Evolutionary conservation across 1,140 invertebrate species (phyloP).

Genomic region (Leptonema lineaticorne): DNA sequence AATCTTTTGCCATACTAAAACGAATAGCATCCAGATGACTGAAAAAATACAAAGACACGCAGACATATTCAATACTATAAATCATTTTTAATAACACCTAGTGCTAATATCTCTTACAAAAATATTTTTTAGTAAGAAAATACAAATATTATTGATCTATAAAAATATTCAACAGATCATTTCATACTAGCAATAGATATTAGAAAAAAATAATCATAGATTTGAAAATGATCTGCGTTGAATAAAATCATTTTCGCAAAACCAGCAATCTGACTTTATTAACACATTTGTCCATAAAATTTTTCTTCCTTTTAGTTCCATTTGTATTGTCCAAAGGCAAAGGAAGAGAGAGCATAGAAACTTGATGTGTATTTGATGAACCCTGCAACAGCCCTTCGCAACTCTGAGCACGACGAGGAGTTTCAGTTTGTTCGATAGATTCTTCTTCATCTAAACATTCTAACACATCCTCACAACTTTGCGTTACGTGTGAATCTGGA

Average conservation of each 20-base stretch:
- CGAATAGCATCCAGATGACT: constrained; percentile 53
- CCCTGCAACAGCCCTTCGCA: constrained; percentile 52
- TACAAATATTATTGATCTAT: no score
- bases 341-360: constrained; percentile 48
- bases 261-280: constrained; percentile 70
- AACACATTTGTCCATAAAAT: constrained; percentile 77
- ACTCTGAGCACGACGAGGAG: constrained; percentile 48
- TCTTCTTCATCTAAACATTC: constrained; percentile 47
- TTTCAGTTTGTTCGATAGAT: constrained; percentile 43
- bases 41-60: constrained; percentile 49
- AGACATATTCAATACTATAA: no score
- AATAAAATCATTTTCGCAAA: constrained; percentile 46
- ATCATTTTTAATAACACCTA: no score
- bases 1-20: constrained; percentile 55
- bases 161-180: no score
- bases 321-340: constrained; percentile 50
- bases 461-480: constrained; percentile 47
- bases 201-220: no score
- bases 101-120: no score
- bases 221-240: no score
- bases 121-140: no score
- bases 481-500: constrained; percentile 42
- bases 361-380: constrained; percentile 42
- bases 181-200: no score
- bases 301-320: constrained; percentile 63